Evolutionary conservation across 2,797 vertebrate species (phyloP), one percentile per base, ranked within the genome.

Genomic region (Capromys pilorides): DNA sequence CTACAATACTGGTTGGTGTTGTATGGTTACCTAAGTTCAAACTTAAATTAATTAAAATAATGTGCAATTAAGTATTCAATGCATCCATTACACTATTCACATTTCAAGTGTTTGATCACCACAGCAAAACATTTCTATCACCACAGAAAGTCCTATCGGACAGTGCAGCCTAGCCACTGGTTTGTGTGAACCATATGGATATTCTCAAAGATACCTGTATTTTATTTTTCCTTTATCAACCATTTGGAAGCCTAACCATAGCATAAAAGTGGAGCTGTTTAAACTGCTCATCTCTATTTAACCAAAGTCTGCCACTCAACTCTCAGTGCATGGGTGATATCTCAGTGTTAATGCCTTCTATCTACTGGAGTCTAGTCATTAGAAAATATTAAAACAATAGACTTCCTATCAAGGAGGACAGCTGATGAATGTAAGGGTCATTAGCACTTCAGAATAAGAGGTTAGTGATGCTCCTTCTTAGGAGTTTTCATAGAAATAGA

Each of bases 101-200:
- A 13, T 57, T 49, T 41, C 75, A 59, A 89, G 61, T 6, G 22
- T 28, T 51, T 31, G 0, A 1, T 59, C 28, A 1, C 26, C 9
- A 2, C 61, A 39, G 2, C 3, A 24, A 33, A 57, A 21, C 22
- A 22, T 5, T 8, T 51, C 16, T 26, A n/a, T 31, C 33, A 13
- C 21, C 66, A 9, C 2, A 11, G 67, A n/a, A 61, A 51, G 88
- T 21, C 78, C 71, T 19, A 0, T 7, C 31, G 51, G 66, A 49
- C 39, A 10, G 21, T 2, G 5, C 36, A 1, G 1, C 36, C 33
- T 2, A 21, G 39, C 49, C 11, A 0, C 0, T 1, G 33, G 14
- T 12, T 54, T 9, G 0, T 31, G 16, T 31, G 49, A 77, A 45
- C 22, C 1, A 24, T 5, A 4, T 0, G 0, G 1, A 28, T 7